Evolutionary conservation across 1,140 invertebrate species (phyloP).

Genomic region (Yoshiicerus persimilis): DNA sequence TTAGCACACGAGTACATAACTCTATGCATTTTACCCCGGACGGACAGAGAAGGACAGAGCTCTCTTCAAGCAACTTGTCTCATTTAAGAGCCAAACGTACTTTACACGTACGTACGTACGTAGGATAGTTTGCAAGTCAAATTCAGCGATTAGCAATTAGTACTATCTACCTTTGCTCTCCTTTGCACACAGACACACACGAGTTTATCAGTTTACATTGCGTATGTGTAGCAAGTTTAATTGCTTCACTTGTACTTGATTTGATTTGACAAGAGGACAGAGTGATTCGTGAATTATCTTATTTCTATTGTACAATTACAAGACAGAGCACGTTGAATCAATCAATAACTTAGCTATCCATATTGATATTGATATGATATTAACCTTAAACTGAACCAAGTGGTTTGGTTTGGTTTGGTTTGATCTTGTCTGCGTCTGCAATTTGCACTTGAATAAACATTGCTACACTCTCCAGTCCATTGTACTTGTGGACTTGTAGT

Average conservation of each 20-base stretch:
- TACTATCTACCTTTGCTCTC: not conserved
- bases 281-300: not conserved
- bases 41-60: conserved; percentile 19
- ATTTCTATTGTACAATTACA: not conserved
- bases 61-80: conserved; percentile 19
- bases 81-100: not conserved
- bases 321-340: too few species aligned
- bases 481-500: not conserved
- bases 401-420: not conserved
- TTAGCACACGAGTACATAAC: not conserved
- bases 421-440: not conserved
- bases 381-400: not conserved
- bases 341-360: too few species aligned
- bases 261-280: not conserved
- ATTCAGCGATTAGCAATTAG: not conserved
- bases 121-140: not conserved
- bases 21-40: conserved; percentile 3
- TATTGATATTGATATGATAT: not conserved
- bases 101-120: not conserved
- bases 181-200: not conserved
- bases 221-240: not conserved
- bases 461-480: not conserved
- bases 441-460: not conserved
- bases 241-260: not conserved
- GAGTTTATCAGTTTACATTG: not conserved